Conservation (phyloP, 1,140 invertebrate genomes). For the Philotrypesis tridentata region DNA sequence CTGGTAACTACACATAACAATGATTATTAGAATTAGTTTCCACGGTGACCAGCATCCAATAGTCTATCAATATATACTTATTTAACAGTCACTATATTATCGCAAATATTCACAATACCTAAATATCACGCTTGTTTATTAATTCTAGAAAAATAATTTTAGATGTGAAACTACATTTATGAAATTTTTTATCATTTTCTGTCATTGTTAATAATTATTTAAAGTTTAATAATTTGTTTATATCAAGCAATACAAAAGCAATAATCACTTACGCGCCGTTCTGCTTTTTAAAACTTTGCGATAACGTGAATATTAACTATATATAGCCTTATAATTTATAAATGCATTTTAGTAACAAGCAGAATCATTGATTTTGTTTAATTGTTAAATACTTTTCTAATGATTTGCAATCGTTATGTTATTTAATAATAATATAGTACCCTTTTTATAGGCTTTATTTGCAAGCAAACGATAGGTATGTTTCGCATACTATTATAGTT, state of each 20-base stretch:
- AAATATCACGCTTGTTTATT: conserved; percentile 34
- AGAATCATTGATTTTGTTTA: not conserved
- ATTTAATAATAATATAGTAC: conserved; percentile 12
- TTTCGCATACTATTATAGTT: not conserved
- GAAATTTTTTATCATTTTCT: conserved; percentile 8
- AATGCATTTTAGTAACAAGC: conserved; percentile 17
- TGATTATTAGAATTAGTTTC: not conserved
- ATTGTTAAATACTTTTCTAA: not conserved
- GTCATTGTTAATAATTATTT: not conserved
- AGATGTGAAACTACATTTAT: not conserved
- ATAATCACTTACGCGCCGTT: conserved; percentile 1
- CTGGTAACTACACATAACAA: not conserved
- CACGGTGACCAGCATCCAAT: not conserved
- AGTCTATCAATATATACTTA: not conserved
- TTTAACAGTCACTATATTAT: conserved; percentile 7
- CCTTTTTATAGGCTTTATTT: conserved; percentile 6
- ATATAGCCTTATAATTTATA: conserved; percentile 2
- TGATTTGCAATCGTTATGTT: not conserved
- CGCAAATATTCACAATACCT: conserved; percentile 3
- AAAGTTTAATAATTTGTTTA: not conserved
- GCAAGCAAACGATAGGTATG: not conserved
- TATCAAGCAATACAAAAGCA: conserved; percentile 28
- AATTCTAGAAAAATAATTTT: conserved; percentile 40
- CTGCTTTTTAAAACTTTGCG: not conserved
- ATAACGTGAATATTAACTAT: not conserved